Evolutionary conservation across 2,888 invertebrate species (phyloP), one percentile per base, ranked within the genome.

Genomic region (Malacosoma neustria): DNA sequence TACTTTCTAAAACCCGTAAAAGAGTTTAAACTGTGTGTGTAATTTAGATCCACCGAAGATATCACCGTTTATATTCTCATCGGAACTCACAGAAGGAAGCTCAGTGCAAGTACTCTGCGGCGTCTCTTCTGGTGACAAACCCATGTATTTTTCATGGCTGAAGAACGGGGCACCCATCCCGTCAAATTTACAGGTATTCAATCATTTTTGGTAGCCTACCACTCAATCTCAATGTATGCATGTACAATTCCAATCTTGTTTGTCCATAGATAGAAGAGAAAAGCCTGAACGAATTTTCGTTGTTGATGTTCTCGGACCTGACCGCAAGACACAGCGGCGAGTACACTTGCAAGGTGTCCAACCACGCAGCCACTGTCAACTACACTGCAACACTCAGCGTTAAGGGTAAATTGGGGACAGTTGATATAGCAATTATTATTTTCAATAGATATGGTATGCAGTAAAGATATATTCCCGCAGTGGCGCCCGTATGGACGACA

Each of bases 61-160:
- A 63, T 94, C 94, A 49, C 92, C 94, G 22, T 95, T 96, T 72
- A 89, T 89, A 37, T 96, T 96, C 67, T 94, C 95, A 0, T 88
- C 91, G 53, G 93, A 92, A 64, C 86, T 94, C 37, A 92, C 93
- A 64, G 92, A 95, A 77, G 92, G 94, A 49, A 92, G 94, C 64
- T 84, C 95, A 36, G 92, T 91, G 46, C 92, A 94, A 68, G 92
- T 95, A 39, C 90, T 95, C 6, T 94, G 94, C 67, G 91, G 91
- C 34, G 91, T 93, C 40, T 92, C 91, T 38, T 87, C 90, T 7
- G 91, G 91, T 13, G 91, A 91, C 72, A 89, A 90, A 73, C 91
- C 91, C 29, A 84, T 91, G 50, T 89, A 89, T 67, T 91, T 91
- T 60, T 86, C 89, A 32, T 91, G 91, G 91, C 76, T 89, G 42